These are phyloP conservation scores for Onychomys leucogaster DNA, from an alignment of 2,797 vertebrate genomes.

Conservation along the genomic window DNA sequence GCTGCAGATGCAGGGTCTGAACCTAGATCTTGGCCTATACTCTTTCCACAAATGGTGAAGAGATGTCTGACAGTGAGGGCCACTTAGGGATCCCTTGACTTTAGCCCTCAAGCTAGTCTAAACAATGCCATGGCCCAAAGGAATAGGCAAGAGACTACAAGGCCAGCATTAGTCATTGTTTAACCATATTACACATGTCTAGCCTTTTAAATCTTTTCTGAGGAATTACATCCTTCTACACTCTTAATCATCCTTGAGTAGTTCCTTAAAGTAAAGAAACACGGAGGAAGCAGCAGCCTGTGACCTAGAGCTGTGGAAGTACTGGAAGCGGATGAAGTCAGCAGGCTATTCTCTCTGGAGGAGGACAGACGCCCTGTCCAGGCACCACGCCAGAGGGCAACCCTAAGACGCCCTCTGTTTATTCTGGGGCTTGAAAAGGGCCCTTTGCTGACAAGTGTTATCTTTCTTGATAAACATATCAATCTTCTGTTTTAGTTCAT, in stretches of 20 bases:
- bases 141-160: not conserved
- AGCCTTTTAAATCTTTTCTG: constrained; percentile 62
- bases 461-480: constrained; percentile 72
- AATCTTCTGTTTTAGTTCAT: constrained; percentile 71
- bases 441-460: constrained; percentile 43
- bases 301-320: not conserved
- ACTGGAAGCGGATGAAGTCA: constrained; percentile 22
- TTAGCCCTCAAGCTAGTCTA: constrained; percentile 21
- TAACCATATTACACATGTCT: constrained; percentile 51
- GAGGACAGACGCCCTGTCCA: not conserved
- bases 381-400: constrained; percentile 26
- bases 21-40: not conserved
- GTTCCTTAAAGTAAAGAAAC: constrained; percentile 33
- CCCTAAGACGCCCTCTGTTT: constrained; percentile 55
- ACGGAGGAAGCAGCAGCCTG: not conserved
- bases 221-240: constrained; percentile 64
- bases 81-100: not conserved
- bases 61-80: not conserved
- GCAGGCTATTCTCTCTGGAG: not conserved
- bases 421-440: constrained; percentile 30
- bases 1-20: not conserved
- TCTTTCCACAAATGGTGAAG: constrained; percentile 3
- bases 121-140: constrained; percentile 31
- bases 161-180: constrained; percentile 70
- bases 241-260: constrained; percentile 50